Base-by-base conservation (phyloP, 2,888 invertebrate genomes). In the Orthosia gothica region DNA sequence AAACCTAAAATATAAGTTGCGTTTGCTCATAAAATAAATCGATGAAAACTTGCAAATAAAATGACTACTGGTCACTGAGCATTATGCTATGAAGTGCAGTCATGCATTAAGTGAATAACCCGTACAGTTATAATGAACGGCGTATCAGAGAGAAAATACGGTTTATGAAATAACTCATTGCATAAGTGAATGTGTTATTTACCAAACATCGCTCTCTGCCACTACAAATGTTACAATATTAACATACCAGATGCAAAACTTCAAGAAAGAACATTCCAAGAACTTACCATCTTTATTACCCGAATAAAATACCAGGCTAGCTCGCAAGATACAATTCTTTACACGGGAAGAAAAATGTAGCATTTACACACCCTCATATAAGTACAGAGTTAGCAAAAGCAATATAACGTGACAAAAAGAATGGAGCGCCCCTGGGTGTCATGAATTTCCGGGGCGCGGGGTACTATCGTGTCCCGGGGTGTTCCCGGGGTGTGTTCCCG, bases 401-500 rank as follows among this genome's bases (percentile, higher is more conserved):
- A 84, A 80, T 83, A 80, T 70, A 77, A 82, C 67, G 77, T 65
- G 74, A 79, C 81, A 81, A 87, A 87, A 90, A 88, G 83, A 84
- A 81, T 77, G 68, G 76, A 55, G 76, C 58, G 64, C 88, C 85
- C 74, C 59, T 58, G 86, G 80, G 83, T 66, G 78, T 81, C 82
- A 83, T 85, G 87, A 87, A 89, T 91, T 90, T 90, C 86, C 88
- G 79, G 79, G 79, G 70, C 76, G 77, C 74, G 79, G 76, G 86
- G 81, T 86, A 86, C 85, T 89, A 89, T 89, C 81, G 88, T 79
- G 81, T 83, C 77, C 81, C 79, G 79, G 86, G 89, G 86, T 88
- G 88, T 89, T 83, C 77, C 81, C 79, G 79, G 86, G 89, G 86
- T 88, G 88, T 89, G 49, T 74, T 83, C 76, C 81, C 79, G 81